Evolutionary conservation across 2,113 vertebrate genomes (phyloP).

Genomic region (Cebus imitator): DNA sequence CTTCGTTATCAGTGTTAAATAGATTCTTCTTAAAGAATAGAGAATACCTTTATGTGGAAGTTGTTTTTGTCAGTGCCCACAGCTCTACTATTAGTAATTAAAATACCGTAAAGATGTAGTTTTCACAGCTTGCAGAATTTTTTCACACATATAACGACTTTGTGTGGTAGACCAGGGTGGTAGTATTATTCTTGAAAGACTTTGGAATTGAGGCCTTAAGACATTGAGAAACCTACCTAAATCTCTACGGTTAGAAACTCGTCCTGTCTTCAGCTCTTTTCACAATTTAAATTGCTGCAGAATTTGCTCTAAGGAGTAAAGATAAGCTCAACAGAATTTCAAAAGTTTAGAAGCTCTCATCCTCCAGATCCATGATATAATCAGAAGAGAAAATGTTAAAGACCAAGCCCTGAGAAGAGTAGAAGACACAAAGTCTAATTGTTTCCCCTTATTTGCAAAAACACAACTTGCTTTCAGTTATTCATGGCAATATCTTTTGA

Average conservation of each 20-base stretch:
- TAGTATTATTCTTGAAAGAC: neutral
- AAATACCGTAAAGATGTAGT: conserved; percentile 7
- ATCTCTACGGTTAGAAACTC: conserved; percentile 55
- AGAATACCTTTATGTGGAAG: neutral
- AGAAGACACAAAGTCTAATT: conserved; percentile 4
- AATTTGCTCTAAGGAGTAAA: conserved; percentile 14
- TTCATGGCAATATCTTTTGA: neutral
- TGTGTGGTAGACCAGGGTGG: neutral
- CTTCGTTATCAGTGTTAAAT: conserved; percentile 16
- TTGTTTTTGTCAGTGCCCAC: neutral
- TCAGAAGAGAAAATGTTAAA: conserved; percentile 49
- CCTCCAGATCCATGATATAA: conserved; percentile 18
- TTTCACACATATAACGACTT: neutral
- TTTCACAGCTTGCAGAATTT: neutral
- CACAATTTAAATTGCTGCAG: neutral
- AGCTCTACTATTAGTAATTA: conserved; percentile 36
- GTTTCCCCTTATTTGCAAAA: conserved; percentile 31
- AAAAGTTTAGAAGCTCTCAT: conserved; percentile 45
- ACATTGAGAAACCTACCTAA: conserved; percentile 46
- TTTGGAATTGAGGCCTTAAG: conserved; percentile 44
- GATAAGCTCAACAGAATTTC: conserved; percentile 48
- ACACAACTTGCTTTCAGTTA: neutral
- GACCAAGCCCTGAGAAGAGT: neutral
- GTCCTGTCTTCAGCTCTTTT: conserved; percentile 5
- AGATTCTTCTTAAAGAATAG: neutral